phyloP scores from a whole-genome alignment of 92 coral and sea anemone species.

The Nematostella vectensis region DNA sequence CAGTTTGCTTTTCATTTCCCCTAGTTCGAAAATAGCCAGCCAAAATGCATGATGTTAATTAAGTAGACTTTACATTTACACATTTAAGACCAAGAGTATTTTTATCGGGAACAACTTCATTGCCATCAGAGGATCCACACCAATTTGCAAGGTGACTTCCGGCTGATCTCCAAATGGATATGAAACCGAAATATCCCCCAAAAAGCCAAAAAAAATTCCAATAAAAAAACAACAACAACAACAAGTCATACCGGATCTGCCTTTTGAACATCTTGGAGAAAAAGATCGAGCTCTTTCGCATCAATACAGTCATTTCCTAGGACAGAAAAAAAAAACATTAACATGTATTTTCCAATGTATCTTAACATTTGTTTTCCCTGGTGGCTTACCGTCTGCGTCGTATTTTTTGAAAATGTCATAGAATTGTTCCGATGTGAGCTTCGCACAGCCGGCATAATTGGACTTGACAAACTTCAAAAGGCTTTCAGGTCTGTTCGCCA shows the following conservation, averaged over 20 bases:
- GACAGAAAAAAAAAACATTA: background rate
- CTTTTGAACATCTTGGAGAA: slow-evolving; percentile 27
- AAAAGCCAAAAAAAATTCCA: too few species aligned
- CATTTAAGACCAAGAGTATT: too few species aligned
- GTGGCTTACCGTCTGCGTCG: slow-evolving; percentile 62
- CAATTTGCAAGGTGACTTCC: too few species aligned
- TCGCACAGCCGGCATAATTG: slow-evolving; percentile 16
- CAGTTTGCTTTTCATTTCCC: too few species aligned
- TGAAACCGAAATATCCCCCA: too few species aligned
- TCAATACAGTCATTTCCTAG: slow-evolving; percentile 58
- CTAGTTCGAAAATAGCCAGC: too few species aligned
- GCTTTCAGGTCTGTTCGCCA: too few species aligned
- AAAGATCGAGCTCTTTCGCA: slow-evolving; percentile 42
- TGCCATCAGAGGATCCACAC: too few species aligned
- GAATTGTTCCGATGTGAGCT: slow-evolving; percentile 52
- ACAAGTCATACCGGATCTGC: slow-evolving; percentile 9
- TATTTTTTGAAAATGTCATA: slow-evolving; percentile 48
- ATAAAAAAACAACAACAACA: background rate
- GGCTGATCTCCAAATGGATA: too few species aligned
- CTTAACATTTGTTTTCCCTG: background rate
- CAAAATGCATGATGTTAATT: too few species aligned
- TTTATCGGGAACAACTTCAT: too few species aligned
- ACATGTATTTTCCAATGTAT: background rate
- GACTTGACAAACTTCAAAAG: background rate
- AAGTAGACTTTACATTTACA: too few species aligned